Conservation (phyloP, 30 jellyfish, hydroid and myxozoan genomes). For the Chironex yamaguchii region DNA sequence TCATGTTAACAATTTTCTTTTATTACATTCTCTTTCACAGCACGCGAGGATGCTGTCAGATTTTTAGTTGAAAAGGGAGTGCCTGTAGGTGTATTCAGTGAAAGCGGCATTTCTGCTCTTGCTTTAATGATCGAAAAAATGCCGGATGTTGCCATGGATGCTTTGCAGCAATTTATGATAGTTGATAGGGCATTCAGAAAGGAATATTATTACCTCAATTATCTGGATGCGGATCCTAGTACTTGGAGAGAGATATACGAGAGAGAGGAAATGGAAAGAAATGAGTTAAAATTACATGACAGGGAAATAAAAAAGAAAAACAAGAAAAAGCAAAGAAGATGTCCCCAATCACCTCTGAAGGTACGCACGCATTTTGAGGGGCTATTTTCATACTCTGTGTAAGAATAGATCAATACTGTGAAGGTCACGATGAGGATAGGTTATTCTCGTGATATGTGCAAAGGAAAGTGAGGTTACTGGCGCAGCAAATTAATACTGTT, state of each 20-base stretch:
- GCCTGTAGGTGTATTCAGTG: conserved; percentile 94
- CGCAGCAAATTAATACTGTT: too few relatives aligned
- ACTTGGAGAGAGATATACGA: conserved; percentile 50
- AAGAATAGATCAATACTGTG: too few relatives aligned
- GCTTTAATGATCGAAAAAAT: conserved; percentile 87
- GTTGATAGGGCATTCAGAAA: conserved; percentile 92
- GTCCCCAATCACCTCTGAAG: conserved; percentile 87
- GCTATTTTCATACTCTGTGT: too few relatives aligned
- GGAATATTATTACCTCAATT: conserved; percentile 79
- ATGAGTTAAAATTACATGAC: neutral
- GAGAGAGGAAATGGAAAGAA: conserved; percentile 2
- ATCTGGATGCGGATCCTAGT: conserved; percentile 81
- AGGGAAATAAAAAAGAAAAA: conserved; percentile 18
- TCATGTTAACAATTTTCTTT: too few relatives aligned
- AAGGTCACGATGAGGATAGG: too few relatives aligned
- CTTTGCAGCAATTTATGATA: conserved; percentile 76
- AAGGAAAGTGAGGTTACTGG: too few relatives aligned
- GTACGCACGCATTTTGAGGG: too few relatives aligned
- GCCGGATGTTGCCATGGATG: conserved; percentile 93
- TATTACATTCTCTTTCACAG: conserved; percentile 51
- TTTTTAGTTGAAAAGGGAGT: conserved; percentile 87
- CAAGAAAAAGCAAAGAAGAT: conserved; percentile 16
- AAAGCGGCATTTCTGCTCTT: conserved; percentile 92
- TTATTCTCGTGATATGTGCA: too few relatives aligned
- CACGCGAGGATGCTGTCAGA: conserved; percentile 90